Percentiles rank a stretch among this genome's conserved stretches.
These are phyloP conservation scores for honey bee (Apis mellifera) DNA, from an alignment of 1,140 invertebrate species.

Conservation along the genomic window Amel_HAv3.1 CM009942.2:11368501-11369000, in stretches of 20 bases:
- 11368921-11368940: constrained; percentile 39
- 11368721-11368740: background rate
- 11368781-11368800: background rate
- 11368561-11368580: constrained; percentile 36
- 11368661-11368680: background rate
- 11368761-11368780: background rate
- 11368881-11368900: constrained; percentile 19
- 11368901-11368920: constrained; percentile 3
- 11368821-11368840: background rate
- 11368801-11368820: background rate
- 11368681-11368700: too few species aligned
- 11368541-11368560: constrained; percentile 31
- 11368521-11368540: constrained; percentile 10
- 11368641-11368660: background rate
- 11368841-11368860: constrained; percentile 24
- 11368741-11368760: background rate
- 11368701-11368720: background rate
- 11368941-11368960: constrained; percentile 7
- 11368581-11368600: constrained; percentile 30
- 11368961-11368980: background rate
- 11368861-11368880: constrained; percentile 35
- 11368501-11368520: constrained; percentile 45
- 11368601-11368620: constrained; percentile 26
- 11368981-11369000: background rate
- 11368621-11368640: constrained; percentile 37